Base-by-base conservation (phyloP, 2,113 vertebrate genomes). In the Tretioscincus oriximinensis region DNA sequence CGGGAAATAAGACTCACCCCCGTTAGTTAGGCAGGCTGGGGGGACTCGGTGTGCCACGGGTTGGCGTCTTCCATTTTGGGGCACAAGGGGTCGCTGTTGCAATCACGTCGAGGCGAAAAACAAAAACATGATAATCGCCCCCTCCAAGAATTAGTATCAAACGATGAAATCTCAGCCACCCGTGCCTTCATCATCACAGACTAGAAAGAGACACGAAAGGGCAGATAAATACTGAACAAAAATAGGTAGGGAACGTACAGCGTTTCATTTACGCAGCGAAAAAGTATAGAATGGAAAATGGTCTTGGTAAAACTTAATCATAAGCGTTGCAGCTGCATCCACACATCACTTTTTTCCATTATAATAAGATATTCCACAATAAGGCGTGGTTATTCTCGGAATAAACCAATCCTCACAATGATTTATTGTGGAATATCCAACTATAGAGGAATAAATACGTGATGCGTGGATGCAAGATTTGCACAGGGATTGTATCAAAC, bases 71-170 rank as follows among this genome's bases (percentile, higher is more conserved):
- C 81, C 81, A 63, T n/a, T 58, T 87, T 75, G 71, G 82, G 81
- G 86, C 95, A 93, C 94, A 92, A 94, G 95, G 93, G 93, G 95
- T 95, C 95, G 94, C 94, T 93, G 90, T 90, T 92, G 88, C 51
- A 88, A 93, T 79, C 92, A 77, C 71, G 72, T 84, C 78, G 35
- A 68, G 11, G 21, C 64, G 8, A 29, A 41, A 16, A 49, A 29
- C n/a, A 9, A 76, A 58, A 58, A 5, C 63, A 76, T 11, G 7
- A 41, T 7, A 20, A 7, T 5, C 1, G 28, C 28, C 21, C 64
- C 11, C 11, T 29, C 45, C 54, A 20, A 14, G 1, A 58, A 58
- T 11, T 51, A 47, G n/a, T 16, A 58, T 58, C 61, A 76, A 28
- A 14, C 26, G 11, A 21, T 7, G 5, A 4, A 65, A 29, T 21